Conservation (phyloP, 2,113 vertebrate species). For the Callipepla californica region DNA sequence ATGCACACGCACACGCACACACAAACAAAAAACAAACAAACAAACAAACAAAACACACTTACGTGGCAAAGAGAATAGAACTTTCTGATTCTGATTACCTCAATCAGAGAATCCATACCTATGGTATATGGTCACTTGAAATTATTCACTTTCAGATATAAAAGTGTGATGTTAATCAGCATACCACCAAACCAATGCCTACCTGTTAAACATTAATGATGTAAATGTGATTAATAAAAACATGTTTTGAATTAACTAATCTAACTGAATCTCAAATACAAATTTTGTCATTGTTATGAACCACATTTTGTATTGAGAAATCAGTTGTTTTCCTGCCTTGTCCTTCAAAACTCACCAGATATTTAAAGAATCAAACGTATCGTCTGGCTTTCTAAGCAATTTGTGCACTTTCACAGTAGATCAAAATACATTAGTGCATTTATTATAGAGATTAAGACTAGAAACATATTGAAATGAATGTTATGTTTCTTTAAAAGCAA, state of each 20-base stretch:
- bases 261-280: slow-evolving; percentile 40
- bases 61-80: background rate
- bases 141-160: background rate
- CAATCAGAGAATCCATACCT: background rate
- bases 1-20: too few relatives aligned
- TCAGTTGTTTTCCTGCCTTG: slow-evolving; percentile 37
- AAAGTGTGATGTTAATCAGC: background rate
- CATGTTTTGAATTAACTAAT: slow-evolving; percentile 41
- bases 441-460: slow-evolving; percentile 56
- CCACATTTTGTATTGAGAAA: slow-evolving; percentile 14
- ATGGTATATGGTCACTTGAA: background rate
- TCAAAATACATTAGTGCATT: slow-evolving; percentile 52
- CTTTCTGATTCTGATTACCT: background rate
- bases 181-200: background rate
- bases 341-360: slow-evolving; percentile 39
- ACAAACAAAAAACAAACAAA: background rate
- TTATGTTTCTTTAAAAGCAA: slow-evolving; percentile 60
- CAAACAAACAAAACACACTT: background rate
- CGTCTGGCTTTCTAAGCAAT: slow-evolving; percentile 52
- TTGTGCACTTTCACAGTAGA: slow-evolving; percentile 46
- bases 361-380: slow-evolving; percentile 57
- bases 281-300: slow-evolving; percentile 47
- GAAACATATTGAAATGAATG: slow-evolving; percentile 8
- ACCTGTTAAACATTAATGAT: slow-evolving; percentile 30
- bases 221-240: slow-evolving; percentile 43